A percentile compares a stretch with the other conserved stretches of the same genome.
These are phyloP conservation scores for Lypha dubia DNA, from an alignment of 2,888 invertebrate genomes.

Conservation along the genomic window DNA sequence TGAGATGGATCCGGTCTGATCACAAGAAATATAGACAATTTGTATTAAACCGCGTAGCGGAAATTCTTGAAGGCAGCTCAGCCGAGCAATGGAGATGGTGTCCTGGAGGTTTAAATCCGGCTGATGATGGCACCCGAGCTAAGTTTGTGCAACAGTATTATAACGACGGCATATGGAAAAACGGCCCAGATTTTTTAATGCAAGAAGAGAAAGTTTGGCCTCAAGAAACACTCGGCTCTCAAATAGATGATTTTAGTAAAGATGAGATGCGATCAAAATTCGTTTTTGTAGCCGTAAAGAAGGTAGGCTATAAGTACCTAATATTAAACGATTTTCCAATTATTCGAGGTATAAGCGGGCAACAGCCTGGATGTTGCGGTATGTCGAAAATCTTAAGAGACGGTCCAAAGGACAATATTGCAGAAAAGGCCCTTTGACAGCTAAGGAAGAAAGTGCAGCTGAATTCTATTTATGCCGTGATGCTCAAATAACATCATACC, in stretches of 20 bases:
- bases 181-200: too few species aligned
- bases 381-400: too few species aligned
- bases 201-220: slow-evolving; percentile 12
- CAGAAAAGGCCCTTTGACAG: neutral
- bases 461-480: too few species aligned
- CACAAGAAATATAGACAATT: slow-evolving; percentile 29
- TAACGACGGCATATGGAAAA: too few species aligned
- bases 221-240: neutral
- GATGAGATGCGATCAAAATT: too few species aligned
- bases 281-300: too few species aligned
- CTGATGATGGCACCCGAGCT: slow-evolving; percentile 36
- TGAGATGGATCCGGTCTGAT: slow-evolving; percentile 37
- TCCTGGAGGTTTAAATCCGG: slow-evolving; percentile 26
- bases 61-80: slow-evolving; percentile 33
- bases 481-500: too few species aligned
- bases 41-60: slow-evolving; percentile 38
- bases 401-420: too few species aligned
- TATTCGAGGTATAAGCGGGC: too few species aligned
- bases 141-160: slow-evolving; percentile 17
- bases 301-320: too few species aligned
- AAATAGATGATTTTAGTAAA: neutral
- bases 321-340: too few species aligned
- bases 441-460: neutral
- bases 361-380: too few species aligned
- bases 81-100: slow-evolving; percentile 34